phyloP scores from a whole-genome alignment of 2,888 invertebrate species.

The Polydrusus pterygomalis region DNA sequence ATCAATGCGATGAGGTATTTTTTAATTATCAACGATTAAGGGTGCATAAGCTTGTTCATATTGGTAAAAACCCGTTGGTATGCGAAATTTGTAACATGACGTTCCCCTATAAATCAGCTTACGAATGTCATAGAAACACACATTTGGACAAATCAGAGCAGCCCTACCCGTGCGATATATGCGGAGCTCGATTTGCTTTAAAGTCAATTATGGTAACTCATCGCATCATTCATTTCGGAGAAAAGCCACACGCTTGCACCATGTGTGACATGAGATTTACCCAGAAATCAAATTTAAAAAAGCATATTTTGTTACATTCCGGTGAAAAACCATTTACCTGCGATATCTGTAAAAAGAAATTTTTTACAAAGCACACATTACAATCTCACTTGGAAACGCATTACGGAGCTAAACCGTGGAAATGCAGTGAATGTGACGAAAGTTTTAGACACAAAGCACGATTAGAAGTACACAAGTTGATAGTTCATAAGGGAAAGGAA shows the following conservation, averaged over 20 bases:
- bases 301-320: conserved; percentile 34
- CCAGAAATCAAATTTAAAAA: conserved; percentile 46
- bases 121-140: conserved; percentile 21
- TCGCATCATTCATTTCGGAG: conserved; percentile 25
- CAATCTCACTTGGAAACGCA: conserved; percentile 43
- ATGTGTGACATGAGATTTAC: conserved; percentile 34
- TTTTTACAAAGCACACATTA: conserved; percentile 40
- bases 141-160: conserved; percentile 22
- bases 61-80: conserved; percentile 14
- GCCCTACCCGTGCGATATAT: conserved; percentile 27
- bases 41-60: conserved; percentile 26
- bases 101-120: conserved; percentile 25
- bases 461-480: conserved; percentile 36
- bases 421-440: conserved; percentile 39
- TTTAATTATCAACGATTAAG: conserved; percentile 19
- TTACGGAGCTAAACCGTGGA: conserved; percentile 37
- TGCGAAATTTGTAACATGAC: conserved; percentile 33
- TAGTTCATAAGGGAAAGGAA: conserved; percentile 33
- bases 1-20: conserved; percentile 32
- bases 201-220: conserved; percentile 33
- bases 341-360: conserved; percentile 31
- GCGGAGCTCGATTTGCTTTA: conserved; percentile 22
- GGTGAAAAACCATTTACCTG: conserved; percentile 33
- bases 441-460: conserved; percentile 35
- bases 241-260: conserved; percentile 30